Evolutionary conservation across 2,797 vertebrate species (phyloP).

Genomic region (Lacerta agilis): DNA sequence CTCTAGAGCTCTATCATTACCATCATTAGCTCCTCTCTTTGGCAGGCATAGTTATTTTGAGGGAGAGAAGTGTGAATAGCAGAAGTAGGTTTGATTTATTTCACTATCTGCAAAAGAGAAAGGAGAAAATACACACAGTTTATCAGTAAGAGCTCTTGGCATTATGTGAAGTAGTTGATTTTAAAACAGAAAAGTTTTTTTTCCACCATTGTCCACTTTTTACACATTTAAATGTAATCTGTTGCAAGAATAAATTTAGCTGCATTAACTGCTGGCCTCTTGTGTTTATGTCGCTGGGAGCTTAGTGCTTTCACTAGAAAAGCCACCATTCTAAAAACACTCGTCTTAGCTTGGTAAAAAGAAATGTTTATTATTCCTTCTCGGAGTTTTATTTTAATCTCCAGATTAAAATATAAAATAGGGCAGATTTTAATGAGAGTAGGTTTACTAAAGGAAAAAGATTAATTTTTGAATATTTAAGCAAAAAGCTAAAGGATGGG

Average conservation of each 20-base stretch:
- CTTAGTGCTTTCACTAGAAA: not conserved
- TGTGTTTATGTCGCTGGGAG: slow-evolving; percentile 40
- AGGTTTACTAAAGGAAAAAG: not conserved
- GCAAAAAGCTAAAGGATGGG: too few relatives aligned
- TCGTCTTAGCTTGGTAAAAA: not conserved
- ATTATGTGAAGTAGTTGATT: slow-evolving; percentile 41
- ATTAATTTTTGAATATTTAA: not conserved
- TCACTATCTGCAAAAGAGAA: slow-evolving; percentile 27
- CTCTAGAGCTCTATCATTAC: not conserved
- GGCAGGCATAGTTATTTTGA: slow-evolving; percentile 29
- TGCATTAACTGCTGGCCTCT: slow-evolving; percentile 71
- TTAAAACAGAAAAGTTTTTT: slow-evolving; percentile 68
- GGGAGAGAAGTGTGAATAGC: not conserved
- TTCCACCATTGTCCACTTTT: slow-evolving; percentile 82
- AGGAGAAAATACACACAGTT: slow-evolving; percentile 14
- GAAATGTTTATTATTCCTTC: not conserved
- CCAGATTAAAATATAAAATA: not conserved
- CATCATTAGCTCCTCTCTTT: not conserved
- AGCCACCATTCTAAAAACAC: not conserved
- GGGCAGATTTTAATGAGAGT: not conserved
- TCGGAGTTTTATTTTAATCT: too few relatives aligned
- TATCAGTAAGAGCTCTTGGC: slow-evolving; percentile 37
- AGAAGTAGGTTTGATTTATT: slow-evolving; percentile 20
- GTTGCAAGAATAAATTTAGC: slow-evolving; percentile 94
- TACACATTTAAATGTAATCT: slow-evolving; percentile 90